Base-by-base conservation (phyloP, 2,797 vertebrate species). In the Brachyrhaphis roseni region DNA sequence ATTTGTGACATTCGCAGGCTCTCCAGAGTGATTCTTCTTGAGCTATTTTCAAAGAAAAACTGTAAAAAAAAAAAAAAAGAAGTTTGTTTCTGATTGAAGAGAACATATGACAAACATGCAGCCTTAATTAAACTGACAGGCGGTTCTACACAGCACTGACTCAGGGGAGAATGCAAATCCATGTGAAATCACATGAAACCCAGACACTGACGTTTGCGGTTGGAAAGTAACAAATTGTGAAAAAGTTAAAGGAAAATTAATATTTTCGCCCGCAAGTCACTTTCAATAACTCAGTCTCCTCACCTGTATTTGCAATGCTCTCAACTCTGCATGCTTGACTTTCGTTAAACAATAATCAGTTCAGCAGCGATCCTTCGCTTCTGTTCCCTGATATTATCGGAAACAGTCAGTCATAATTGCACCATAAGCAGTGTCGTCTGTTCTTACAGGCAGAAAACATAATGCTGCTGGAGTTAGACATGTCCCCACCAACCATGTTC, bases 391-490 rank as follows among this genome's bases (percentile, higher is more conserved):
- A 70, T 13, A n/a, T 70, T n/a, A 70, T 13, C 13, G 66, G 11
- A 70, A 43, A 46, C 68, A 45, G n/a, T 8, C 41, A 8, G 13
- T 46, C 43, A 28, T 1, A 45, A 71, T 28, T 46, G 43, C 12
- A 18, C 55, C 26, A 1, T 55, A 1, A 8, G 66, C 26, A 18
- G 23, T 70, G 26, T 34, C 5, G 0, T 91, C 8, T 84, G 28
- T 41, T 55, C 46, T 55, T 34, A 26, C 91, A 99, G 98, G 97
- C 97, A 59, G 98, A 99, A 94, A 99, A 99, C 87, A 95, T 99
- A 78, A 97, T 99, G 97, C 96, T 99, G 87, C 75, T 99, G 95
- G 98, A 99, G 92, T 86, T 99, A 88, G 98, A 99, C 84, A 96
- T 98, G 90, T 96, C 96, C 57, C 97, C 97, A 20, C 98, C 98